Evolutionary conservation across 2,797 vertebrate species (phyloP), one percentile per base, ranked within the genome.

Genomic region (Poeciliopsis paucimaculata): DNA sequence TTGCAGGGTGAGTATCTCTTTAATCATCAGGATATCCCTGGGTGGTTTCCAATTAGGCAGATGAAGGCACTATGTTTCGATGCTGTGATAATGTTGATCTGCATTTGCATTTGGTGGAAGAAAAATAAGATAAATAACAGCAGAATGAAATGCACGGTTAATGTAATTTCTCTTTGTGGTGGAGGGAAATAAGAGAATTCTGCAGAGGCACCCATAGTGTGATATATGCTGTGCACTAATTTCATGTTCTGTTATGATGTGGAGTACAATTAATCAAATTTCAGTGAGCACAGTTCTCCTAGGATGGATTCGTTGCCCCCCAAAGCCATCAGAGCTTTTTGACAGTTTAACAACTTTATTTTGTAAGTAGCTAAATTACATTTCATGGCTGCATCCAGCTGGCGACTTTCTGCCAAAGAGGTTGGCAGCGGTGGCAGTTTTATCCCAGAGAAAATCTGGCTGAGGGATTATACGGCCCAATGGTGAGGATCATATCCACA

Each of bases 381-480:
- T 88, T 79, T 84, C 71, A 84, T 51, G 86, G 31, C 68, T 39
- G 55, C 72, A 49, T 90, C 84, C 81, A 90, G 83, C 76, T 66
- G 77, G 64, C 39, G 68, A 46, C 3, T 46, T 78, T 71, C 77
- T 88, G 89, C 88, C 86, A 91, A 84, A 77, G 72, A 89, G 1
- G 53, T 80, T 89, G 90, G 83, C 86, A 87, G 81, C 81, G 82
- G 80, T 75, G 82, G 79, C 72, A 51, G 60, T 86, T 88, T 87
- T 78, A 88, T 89, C 84, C 85, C 68, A 81, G 81, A 7, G 70
- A 86, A 82, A 86, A 78, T 86, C 78, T 87, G 90, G 51, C 85
- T 41, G 82, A 78, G 79, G 87, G 90, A 90, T 89, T 90, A 87
- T 76, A 74, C 47, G 84, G 78, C 71, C 78, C 78, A 47, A 73